phyloP scores from a whole-genome alignment of 2,888 invertebrate genomes.

The Cantharis rufa region DNA sequence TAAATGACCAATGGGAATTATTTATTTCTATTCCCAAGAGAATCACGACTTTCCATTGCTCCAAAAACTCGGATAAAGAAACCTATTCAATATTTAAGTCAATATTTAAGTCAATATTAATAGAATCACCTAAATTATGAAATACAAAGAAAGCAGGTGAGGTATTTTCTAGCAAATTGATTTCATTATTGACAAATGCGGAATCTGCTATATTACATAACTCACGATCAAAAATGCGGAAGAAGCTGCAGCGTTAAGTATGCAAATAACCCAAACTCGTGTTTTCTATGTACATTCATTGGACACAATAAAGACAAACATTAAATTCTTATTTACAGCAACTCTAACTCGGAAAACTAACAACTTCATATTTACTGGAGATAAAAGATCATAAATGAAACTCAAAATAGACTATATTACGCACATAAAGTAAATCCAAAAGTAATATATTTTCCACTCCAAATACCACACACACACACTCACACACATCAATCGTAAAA shows the following conservation, averaged over 20 bases:
- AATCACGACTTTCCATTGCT: neutral
- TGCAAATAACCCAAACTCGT: neutral
- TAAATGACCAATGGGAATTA: neutral
- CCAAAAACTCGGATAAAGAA: neutral
- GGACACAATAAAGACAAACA: neutral
- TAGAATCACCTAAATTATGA: neutral
- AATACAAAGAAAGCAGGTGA: neutral
- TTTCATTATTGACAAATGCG: neutral
- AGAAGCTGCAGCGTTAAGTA: neutral
- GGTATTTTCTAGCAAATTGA: neutral
- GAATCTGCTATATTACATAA: neutral
- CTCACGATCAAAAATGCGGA: neutral
- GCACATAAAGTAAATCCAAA: neutral
- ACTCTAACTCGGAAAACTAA: neutral
- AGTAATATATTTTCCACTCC: neutral
- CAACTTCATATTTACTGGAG: neutral
- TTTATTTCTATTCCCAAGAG: neutral
- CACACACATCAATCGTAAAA: slow-evolving; percentile 7
- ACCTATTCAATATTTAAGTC: neutral
- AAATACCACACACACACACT: neutral
- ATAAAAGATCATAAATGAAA: neutral
- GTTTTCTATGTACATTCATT: neutral
- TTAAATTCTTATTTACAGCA: neutral
- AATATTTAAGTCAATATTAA: too few relatives aligned
- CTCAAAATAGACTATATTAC: neutral